Evolutionary conservation across 2,797 vertebrate species (phyloP).

Genomic region (Tragopan temminckii): DNA sequence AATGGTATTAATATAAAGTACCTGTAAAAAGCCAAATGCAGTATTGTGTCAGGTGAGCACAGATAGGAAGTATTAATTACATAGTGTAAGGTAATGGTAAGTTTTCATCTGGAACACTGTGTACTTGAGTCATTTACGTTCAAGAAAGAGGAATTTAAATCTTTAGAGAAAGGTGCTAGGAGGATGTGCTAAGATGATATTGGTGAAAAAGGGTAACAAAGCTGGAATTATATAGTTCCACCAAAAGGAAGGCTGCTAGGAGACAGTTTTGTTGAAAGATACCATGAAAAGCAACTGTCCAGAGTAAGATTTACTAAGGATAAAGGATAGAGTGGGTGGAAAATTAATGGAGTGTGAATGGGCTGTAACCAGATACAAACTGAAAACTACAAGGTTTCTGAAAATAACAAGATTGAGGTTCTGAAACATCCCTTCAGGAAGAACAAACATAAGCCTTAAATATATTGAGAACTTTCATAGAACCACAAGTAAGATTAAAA

Average conservation of each 20-base stretch:
- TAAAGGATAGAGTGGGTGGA: neutral
- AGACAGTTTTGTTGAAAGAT: neutral
- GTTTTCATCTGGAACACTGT: slow-evolving; percentile 2
- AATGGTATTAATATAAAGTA: neutral
- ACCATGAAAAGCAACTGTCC: rapidly evolving
- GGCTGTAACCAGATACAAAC: neutral
- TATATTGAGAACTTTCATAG: neutral
- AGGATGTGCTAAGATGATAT: neutral
- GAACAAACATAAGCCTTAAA: neutral
- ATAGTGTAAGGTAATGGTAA: neutral
- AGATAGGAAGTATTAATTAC: neutral
- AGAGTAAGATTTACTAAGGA: neutral
- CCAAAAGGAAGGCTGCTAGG: neutral
- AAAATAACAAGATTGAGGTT: neutral
- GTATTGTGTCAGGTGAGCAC: neutral
- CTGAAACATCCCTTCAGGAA: neutral
- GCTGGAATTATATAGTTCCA: neutral
- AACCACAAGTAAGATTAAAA: neutral
- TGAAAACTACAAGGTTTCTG: neutral
- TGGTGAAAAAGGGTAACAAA: neutral
- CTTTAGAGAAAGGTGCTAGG: neutral
- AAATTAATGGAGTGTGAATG: neutral
- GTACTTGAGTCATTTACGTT: neutral
- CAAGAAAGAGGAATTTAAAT: neutral
- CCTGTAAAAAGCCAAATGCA: neutral